Evolutionary conservation across 2,888 invertebrate species (phyloP), one percentile per base, ranked within the genome.

Genomic region (Cerastis leucographa): DNA sequence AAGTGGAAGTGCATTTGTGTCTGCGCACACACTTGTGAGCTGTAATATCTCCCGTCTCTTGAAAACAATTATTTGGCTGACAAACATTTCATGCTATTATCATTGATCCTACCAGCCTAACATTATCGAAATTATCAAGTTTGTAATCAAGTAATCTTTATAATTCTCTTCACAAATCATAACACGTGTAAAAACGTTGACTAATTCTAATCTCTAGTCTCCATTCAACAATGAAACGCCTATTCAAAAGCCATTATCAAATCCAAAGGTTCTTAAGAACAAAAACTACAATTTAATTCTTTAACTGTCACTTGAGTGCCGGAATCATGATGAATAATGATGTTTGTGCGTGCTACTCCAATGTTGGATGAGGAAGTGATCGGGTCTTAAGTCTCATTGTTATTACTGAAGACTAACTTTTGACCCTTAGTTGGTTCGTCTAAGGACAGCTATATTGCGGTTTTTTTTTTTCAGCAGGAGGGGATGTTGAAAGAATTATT

Each of bases 261-360:
- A 59, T 71, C 22, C 44, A 78, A 80, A 75, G 73, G 72, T 77
- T 68, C 67, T 54, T 29, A 80, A 46, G 51, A 56, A 89, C 85
- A 91, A 91, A 90, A 91, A 91, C 40, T 69, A 56, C 79, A 83
- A 78, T 84, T 82, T 85, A 76, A 88, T 77, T 86, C 65, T 64
- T 76, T 77, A 85, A 82, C 81, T 86, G 88, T 88, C 91, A 83
- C 79, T 90, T 86, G 80, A 81, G 70, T 92, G 91, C 91, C 91
- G 91, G 92, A 91, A 91, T 87, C 76, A 71, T 84, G 65, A 78
- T 88, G 84, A 88, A 70, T 87, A 84, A 84, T 84, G 84, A 87
- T 75, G 46, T 81, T 76, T 85, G 74, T 85, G 87, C 87, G 87
- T 85, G 87, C 61, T 81, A 25, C 61, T 66, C 17, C n/a, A 40